Percentiles rank a stretch among this genome's conserved stretches.
These are phyloP conservation scores for Emesis furor DNA, from an alignment of 2,888 invertebrate species.

Conservation along the genomic window DNA sequence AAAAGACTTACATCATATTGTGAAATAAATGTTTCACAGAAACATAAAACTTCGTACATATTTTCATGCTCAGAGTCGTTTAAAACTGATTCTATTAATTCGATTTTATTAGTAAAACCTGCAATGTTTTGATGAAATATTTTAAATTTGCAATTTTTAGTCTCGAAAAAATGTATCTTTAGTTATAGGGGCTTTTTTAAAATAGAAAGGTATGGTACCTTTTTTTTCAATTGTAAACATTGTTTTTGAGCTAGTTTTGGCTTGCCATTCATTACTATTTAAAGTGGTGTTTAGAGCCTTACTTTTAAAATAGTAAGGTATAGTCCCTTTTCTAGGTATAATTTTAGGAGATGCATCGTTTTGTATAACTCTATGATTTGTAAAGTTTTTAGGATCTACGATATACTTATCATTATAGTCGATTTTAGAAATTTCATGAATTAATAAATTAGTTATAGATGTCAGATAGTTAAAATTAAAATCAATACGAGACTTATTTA, in stretches of 20 bases:
- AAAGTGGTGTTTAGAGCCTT: background rate
- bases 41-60: background rate
- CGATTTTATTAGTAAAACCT: constrained; percentile 5
- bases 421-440: background rate
- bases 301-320: background rate
- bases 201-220: constrained; percentile 29
- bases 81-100: constrained; percentile 18
- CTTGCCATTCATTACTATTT: background rate
- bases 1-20: constrained; percentile 21
- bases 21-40: constrained; percentile 31
- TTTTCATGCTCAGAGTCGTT: background rate
- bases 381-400: background rate
- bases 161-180: constrained; percentile 13
- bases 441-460: constrained; percentile 1
- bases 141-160: background rate
- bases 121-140: constrained; percentile 37
- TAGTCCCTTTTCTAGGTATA: background rate
- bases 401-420: constrained; percentile 1
- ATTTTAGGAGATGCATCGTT: background rate
- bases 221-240: background rate
- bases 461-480: background rate
- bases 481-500: background rate
- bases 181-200: background rate
- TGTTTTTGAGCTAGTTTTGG: background rate
- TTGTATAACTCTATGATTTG: background rate